phyloP scores from a whole-genome alignment of 1,140 invertebrate species.

The Aphelenchoides besseyi region DNA sequence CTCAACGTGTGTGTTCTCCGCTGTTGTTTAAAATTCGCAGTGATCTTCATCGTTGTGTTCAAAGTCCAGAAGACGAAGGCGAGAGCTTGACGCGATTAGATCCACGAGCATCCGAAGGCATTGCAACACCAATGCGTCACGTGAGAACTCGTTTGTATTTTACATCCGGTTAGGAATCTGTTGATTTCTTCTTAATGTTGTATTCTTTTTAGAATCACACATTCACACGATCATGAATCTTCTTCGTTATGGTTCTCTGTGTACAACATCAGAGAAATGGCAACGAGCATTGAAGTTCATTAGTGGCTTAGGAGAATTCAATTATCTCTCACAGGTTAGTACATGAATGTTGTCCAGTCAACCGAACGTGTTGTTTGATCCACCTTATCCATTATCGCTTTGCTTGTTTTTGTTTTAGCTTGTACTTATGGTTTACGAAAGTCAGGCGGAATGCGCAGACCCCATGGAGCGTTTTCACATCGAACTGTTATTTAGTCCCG shows the following conservation, averaged over 20 bases:
- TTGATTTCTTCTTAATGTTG: neutral
- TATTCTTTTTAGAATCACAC: slow-evolving; percentile 85
- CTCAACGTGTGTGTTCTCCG: slow-evolving; percentile 93
- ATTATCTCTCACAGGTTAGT: slow-evolving; percentile 99
- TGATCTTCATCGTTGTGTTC: slow-evolving; percentile 74
- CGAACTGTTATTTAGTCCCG: slow-evolving; percentile 60
- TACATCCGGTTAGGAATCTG: slow-evolving; percentile 69
- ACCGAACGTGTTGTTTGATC: too few species aligned
- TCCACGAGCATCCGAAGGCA: slow-evolving; percentile 83
- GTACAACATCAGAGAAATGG: slow-evolving; percentile 86
- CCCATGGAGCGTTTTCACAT: slow-evolving; percentile 57
- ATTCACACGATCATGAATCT: slow-evolving; percentile 95
- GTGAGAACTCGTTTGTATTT: slow-evolving; percentile 95
- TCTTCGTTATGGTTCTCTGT: slow-evolving; percentile 83
- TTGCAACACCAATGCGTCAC: slow-evolving; percentile 92
- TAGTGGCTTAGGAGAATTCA: slow-evolving; percentile 91
- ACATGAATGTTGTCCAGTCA: too few species aligned
- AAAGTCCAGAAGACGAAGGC: slow-evolving; percentile 63
- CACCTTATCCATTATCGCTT: too few species aligned
- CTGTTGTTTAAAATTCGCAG: slow-evolving; percentile 90
- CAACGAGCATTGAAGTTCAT: slow-evolving; percentile 95
- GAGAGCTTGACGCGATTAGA: slow-evolving; percentile 91
- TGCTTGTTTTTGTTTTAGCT: slow-evolving; percentile 67
- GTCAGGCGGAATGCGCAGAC: slow-evolving; percentile 25
- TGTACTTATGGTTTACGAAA: slow-evolving; percentile 59